A percentile compares a stretch with the other conserved stretches of the same genome.
Evolutionary conservation across 2,888 invertebrate genomes (phyloP).

Genomic region (Lochmaea crataegi): DNA sequence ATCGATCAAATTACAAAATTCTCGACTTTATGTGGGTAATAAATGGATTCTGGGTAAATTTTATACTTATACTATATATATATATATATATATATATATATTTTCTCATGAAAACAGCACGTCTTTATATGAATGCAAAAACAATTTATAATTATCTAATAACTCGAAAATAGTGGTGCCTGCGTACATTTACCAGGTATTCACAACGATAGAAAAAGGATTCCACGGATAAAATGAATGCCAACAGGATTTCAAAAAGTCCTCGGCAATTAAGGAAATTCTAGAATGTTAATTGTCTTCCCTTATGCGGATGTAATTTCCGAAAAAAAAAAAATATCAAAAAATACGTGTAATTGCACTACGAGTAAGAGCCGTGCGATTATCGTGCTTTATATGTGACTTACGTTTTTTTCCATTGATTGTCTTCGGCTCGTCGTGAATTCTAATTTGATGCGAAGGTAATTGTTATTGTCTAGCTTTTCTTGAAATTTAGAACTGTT

Average conservation of each 20-base stretch:
- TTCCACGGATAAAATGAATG: slow-evolving; percentile 39
- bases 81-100: too few relatives aligned
- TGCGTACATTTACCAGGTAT: slow-evolving; percentile 41
- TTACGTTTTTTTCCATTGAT: slow-evolving; percentile 43
- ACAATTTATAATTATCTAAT: slow-evolving; percentile 41
- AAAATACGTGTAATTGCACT: slow-evolving; percentile 48
- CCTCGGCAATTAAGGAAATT: slow-evolving; percentile 49
- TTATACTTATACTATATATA: too few relatives aligned
- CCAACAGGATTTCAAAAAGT: slow-evolving; percentile 48
- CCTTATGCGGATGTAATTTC: slow-evolving; percentile 49
- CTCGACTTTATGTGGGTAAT: background rate
- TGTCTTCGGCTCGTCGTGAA: slow-evolving; percentile 36
- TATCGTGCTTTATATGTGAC: slow-evolving; percentile 46
- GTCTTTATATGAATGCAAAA: slow-evolving; percentile 21
- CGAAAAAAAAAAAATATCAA: slow-evolving; percentile 45
- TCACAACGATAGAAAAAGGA: slow-evolving; percentile 42
- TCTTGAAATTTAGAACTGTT: slow-evolving; percentile 36
- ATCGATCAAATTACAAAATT: background rate
- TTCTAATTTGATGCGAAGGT: slow-evolving; percentile 39
- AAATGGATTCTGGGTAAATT: background rate
- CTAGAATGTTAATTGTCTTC: slow-evolving; percentile 50
- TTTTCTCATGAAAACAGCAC: slow-evolving; percentile 20
- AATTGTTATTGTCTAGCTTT: slow-evolving; percentile 40
- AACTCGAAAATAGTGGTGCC: slow-evolving; percentile 43
- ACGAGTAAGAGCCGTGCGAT: slow-evolving; percentile 44